Evolutionary conservation across 2,888 invertebrate species (phyloP).

Genomic region (Neoscelio sp.): DNA sequence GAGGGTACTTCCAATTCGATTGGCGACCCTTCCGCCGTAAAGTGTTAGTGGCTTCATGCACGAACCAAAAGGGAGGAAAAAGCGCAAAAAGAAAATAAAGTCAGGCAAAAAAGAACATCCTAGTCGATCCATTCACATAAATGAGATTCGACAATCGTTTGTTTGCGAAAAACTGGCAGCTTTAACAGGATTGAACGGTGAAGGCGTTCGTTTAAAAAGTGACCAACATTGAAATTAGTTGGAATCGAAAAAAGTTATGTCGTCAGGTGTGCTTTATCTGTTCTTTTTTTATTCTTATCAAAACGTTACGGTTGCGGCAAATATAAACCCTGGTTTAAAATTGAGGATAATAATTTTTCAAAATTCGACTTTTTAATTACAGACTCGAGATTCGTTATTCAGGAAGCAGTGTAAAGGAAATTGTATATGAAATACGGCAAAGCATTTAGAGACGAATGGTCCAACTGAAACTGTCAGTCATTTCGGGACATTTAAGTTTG

Average conservation of each 20-base stretch:
- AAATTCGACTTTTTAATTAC: slow-evolving; percentile 5
- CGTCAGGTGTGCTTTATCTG: too few relatives aligned
- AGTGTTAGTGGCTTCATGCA: slow-evolving; percentile 41
- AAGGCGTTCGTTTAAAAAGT: slow-evolving; percentile 8
- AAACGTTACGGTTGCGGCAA: background rate
- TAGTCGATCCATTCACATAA: slow-evolving; percentile 13
- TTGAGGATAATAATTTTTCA: background rate
- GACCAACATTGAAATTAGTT: background rate
- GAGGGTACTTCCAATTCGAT: slow-evolving; percentile 59
- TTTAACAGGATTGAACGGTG: slow-evolving; percentile 8
- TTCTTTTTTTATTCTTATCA: background rate
- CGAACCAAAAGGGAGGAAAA: slow-evolving; percentile 17
- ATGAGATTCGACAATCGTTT: slow-evolving; percentile 10
- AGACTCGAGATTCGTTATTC: slow-evolving; percentile 19
- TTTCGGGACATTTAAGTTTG: slow-evolving; percentile 4
- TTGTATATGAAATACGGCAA: slow-evolving; percentile 1
- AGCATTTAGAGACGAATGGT: slow-evolving; percentile 9
- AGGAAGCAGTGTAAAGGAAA: slow-evolving; percentile 4
- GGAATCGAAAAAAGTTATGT: too few relatives aligned
- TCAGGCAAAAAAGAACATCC: background rate
- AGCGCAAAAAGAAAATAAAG: slow-evolving; percentile 3
- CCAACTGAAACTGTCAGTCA: slow-evolving; percentile 5
- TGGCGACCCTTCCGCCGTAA: slow-evolving; percentile 46
- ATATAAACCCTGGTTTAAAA: background rate
- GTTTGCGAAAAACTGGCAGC: background rate